These are phyloP conservation scores for Drosophila bunnanda DNA, from an alignment of 2,888 invertebrate species.

Conservation along the genomic window DNA sequence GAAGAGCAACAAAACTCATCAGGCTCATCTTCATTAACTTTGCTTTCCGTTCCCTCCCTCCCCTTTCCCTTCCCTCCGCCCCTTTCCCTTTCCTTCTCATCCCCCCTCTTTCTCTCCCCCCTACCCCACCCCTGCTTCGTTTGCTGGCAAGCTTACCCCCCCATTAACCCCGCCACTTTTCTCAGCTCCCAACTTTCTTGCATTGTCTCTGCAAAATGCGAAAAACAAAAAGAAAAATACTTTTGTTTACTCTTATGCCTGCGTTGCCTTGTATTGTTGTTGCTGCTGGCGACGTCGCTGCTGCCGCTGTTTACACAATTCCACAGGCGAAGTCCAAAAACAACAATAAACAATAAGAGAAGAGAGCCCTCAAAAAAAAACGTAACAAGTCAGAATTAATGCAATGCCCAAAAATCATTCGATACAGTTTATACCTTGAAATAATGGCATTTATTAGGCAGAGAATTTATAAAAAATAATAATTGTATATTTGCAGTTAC, in stretches of 20 bases:
- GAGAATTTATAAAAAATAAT: neutral
- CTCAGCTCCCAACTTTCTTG: conserved; percentile 68
- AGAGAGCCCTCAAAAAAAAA: conserved; percentile 28
- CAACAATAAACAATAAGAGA: conserved; percentile 48
- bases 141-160: conserved; percentile 26
- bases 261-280: conserved; percentile 69
- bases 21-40: conserved; percentile 79
- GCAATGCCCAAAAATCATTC: conserved; percentile 32
- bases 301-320: conserved; percentile 77
- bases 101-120: conserved; percentile 9
- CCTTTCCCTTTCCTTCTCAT: conserved; percentile 10
- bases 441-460: neutral
- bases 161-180: conserved; percentile 30
- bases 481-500: too few relatives aligned
- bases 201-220: conserved; percentile 72
- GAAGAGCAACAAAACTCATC: conserved; percentile 65
- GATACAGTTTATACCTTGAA: conserved; percentile 3
- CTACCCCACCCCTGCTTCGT: neutral
- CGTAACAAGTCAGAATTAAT: conserved; percentile 56
- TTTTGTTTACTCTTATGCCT: conserved; percentile 79
- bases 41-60: conserved; percentile 58
- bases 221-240: conserved; percentile 56
- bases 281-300: conserved; percentile 57
- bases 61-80: conserved; percentile 30
- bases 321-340: conserved; percentile 73